phyloP scores from a whole-genome alignment of 2,797 vertebrate genomes.

The Perodicticus potto region DNA sequence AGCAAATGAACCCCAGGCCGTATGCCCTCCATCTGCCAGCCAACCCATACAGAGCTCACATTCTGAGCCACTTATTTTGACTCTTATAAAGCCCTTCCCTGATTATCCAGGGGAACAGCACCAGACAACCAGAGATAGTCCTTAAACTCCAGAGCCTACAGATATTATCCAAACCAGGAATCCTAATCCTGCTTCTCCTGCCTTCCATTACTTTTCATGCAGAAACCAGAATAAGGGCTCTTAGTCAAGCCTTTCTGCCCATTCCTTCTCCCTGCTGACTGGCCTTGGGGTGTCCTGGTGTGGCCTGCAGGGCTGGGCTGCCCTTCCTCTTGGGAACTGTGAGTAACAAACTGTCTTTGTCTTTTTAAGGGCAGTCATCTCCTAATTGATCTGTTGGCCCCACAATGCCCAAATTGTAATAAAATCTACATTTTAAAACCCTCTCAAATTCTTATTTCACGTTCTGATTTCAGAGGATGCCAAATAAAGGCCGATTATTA shows the following conservation, averaged over 20 bases:
- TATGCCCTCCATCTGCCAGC: not conserved
- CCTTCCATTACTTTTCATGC: not conserved
- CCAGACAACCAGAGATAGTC: not conserved
- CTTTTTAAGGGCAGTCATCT: not conserved
- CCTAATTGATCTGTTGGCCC: not conserved
- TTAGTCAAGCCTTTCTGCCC: not conserved
- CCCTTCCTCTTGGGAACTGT: not conserved
- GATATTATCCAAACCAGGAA: not conserved
- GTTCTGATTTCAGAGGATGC: not conserved
- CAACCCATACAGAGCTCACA: not conserved
- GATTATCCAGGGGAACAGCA: not conserved
- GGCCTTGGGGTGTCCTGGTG: not conserved
- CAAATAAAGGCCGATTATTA: conserved; percentile 3
- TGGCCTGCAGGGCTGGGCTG: not conserved
- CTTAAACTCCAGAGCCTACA: not conserved
- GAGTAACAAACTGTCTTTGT: not conserved
- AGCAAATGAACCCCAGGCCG: not conserved
- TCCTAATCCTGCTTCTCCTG: not conserved
- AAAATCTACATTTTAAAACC: not conserved
- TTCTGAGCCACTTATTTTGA: not conserved
- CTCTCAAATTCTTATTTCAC: conserved; percentile 2
- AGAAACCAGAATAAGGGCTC: not conserved
- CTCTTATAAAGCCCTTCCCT: not conserved
- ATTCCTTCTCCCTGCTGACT: too few species aligned
- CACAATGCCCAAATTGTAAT: not conserved